phyloP scores from a whole-genome alignment of 2,888 invertebrate species.

The Rhyacophila evoluta region DNA sequence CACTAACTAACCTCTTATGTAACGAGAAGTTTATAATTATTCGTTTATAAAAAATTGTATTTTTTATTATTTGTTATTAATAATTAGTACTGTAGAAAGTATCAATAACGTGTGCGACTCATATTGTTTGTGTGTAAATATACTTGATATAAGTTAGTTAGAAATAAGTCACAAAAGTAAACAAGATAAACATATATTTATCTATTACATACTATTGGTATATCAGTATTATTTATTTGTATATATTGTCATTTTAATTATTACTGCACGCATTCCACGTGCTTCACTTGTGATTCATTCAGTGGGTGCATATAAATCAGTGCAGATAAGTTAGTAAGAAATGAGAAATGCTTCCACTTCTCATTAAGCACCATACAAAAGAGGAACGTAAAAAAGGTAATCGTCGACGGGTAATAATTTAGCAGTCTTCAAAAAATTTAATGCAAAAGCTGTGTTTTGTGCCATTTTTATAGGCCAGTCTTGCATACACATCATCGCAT shows the following conservation, averaged over 20 bases:
- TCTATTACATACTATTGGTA: no score
- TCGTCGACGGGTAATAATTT: conserved; percentile 42
- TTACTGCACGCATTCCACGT: conserved; percentile 23
- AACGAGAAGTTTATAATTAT: no score
- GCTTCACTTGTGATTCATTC: conserved; percentile 26
- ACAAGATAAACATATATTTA: no score
- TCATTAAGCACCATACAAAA: conserved; percentile 36
- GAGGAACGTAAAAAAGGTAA: conserved; percentile 34
- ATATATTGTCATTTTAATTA: neutral
- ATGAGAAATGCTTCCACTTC: conserved; percentile 40
- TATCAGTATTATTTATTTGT: no score
- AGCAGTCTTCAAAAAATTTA: conserved; percentile 47
- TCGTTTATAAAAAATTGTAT: no score
- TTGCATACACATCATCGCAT: conserved; percentile 13
- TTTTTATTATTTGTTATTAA: no score
- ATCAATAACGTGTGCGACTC: no score
- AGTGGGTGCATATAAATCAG: conserved; percentile 41
- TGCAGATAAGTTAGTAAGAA: conserved; percentile 42
- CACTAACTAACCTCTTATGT: no score
- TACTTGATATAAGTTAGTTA: no score
- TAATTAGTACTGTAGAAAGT: no score
- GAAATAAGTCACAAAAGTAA: no score
- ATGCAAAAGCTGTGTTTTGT: conserved; percentile 53
- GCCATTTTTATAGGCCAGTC: conserved; percentile 46
- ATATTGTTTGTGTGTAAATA: no score